These are phyloP conservation scores for Bolborhynchus lineola DNA, from an alignment of 2,113 vertebrate genomes.

Conservation along the genomic window DNA sequence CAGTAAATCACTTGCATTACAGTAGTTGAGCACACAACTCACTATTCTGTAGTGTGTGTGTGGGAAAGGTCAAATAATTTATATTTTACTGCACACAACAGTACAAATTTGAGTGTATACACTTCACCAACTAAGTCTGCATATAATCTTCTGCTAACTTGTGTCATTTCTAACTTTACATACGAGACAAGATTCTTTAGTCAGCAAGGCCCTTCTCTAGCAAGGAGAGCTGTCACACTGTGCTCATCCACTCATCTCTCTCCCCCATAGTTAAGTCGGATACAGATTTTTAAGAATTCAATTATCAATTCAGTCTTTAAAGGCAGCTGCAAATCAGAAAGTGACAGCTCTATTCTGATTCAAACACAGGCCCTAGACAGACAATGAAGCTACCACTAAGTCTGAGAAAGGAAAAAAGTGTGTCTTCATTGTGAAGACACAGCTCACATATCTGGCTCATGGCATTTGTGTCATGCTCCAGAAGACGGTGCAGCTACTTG, in stretches of 20 bases:
- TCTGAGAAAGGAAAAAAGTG: neutral
- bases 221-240: neutral
- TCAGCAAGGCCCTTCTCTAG: neutral
- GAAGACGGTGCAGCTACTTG: neutral
- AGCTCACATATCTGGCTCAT: neutral
- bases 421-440: neutral
- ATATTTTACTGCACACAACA: neutral
- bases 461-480: neutral
- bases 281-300: neutral
- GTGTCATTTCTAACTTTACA: neutral
- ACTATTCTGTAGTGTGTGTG: fast-evolving
- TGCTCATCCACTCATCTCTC: neutral
- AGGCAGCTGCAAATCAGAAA: neutral
- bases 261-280: neutral
- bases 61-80: neutral
- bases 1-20: neutral
- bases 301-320: neutral
- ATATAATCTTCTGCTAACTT: neutral
- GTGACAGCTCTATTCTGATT: neutral
- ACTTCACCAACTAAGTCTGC: neutral
- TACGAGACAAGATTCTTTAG: neutral
- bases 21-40: neutral
- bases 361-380: neutral
- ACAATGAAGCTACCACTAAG: neutral
- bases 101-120: neutral